Conservation (phyloP, 2,797 vertebrate species). For the Danio kyathit region DNA sequence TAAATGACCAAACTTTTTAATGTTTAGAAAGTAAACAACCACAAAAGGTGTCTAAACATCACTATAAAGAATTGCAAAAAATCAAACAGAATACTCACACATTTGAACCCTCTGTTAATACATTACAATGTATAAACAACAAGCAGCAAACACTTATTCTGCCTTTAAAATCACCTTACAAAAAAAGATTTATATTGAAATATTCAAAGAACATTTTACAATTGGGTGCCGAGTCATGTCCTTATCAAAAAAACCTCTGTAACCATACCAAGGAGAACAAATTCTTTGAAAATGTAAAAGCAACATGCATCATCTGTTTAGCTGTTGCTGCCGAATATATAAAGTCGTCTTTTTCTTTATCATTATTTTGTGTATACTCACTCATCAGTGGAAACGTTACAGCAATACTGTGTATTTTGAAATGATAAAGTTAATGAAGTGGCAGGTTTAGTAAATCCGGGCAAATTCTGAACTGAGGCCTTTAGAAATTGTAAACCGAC, state of each 20-base stretch:
- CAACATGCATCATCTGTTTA: conserved; percentile 58
- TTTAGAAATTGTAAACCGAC: conserved; percentile 60
- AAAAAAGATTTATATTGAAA: conserved; percentile 61
- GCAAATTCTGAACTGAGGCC: conserved; percentile 43
- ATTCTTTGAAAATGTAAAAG: conserved; percentile 48
- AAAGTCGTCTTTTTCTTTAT: conserved; percentile 9
- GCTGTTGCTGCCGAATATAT: conserved; percentile 52
- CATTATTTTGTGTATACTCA: conserved; percentile 19
- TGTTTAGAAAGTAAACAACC: conserved; percentile 41
- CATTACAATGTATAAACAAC: conserved; percentile 63
- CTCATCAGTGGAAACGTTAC: conserved; percentile 48
- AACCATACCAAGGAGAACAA: conserved; percentile 47
- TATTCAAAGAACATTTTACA: conserved; percentile 59
- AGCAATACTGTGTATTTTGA: conserved; percentile 43
- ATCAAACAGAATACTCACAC: conserved; percentile 13
- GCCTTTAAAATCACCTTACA: conserved; percentile 57
- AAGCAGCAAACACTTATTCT: conserved; percentile 61
- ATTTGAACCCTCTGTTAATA: conserved; percentile 42
- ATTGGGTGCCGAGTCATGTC: conserved; percentile 42
- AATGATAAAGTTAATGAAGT: conserved; percentile 25
- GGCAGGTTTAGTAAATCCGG: conserved; percentile 47
- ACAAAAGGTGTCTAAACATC: conserved; percentile 27
- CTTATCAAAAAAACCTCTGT: conserved; percentile 49
- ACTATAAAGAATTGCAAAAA: conserved; percentile 30
- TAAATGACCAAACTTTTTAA: background rate